Evolutionary conservation across 2,797 vertebrate genomes (phyloP).

Genomic region (Sebastes vulpes): DNA sequence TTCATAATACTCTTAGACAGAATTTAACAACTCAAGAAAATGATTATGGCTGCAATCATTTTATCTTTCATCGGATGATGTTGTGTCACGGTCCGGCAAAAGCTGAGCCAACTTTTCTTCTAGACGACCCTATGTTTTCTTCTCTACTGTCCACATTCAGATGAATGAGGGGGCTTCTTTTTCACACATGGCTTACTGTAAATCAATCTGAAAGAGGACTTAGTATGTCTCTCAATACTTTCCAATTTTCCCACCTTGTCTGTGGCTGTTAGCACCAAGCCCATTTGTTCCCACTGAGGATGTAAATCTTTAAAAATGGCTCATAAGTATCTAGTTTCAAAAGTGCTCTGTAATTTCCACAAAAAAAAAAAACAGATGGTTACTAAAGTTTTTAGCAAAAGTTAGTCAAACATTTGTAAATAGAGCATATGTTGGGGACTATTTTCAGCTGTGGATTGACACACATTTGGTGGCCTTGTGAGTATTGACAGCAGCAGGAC

Average conservation of each 20-base stretch:
- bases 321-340: not conserved
- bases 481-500: not conserved
- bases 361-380: not conserved
- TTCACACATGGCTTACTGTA: not conserved
- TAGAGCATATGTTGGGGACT: not conserved
- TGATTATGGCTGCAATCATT: not conserved
- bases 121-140: not conserved
- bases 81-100: not conserved
- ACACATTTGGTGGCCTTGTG: not conserved
- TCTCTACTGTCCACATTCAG: not conserved
- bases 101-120: not conserved
- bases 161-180: not conserved
- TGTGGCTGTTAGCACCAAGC: not conserved
- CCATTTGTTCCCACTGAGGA: not conserved
- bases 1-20: not conserved
- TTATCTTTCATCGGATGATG: not conserved
- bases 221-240: not conserved
- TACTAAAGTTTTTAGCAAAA: not conserved
- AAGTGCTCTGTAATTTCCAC: not conserved
- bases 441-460: conserved; percentile 9
- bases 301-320: not conserved
- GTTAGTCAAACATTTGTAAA: not conserved
- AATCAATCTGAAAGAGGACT: not conserved
- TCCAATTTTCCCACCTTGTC: not conserved
- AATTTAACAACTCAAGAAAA: not conserved